Conservation (phyloP, 2,888 invertebrate genomes). For the Ryuthela nishihirai region DNA sequence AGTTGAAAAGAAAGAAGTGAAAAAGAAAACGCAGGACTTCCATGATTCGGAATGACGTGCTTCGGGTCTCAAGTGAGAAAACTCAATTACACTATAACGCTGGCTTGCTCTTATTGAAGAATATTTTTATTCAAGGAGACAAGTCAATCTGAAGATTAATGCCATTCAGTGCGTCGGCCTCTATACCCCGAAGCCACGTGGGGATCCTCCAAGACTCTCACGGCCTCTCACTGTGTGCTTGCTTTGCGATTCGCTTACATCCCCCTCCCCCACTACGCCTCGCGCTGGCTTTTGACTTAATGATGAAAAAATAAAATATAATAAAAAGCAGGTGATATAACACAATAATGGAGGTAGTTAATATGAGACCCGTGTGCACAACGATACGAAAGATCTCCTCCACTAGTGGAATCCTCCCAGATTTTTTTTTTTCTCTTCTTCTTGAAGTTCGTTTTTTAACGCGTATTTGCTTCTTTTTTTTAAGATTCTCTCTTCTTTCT, state of each 20-base stretch:
- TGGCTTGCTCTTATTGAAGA: constrained; percentile 37
- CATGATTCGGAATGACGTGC: constrained; percentile 38
- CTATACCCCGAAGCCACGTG: constrained; percentile 27
- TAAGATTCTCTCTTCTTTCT: too few species aligned
- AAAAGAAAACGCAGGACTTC: constrained; percentile 34
- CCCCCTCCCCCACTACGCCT: constrained; percentile 5
- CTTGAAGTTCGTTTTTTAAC: too few species aligned
- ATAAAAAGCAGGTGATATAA: constrained; percentile 36
- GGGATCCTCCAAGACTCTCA: constrained; percentile 25
- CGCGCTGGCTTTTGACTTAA: constrained; percentile 26
- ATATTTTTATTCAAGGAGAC: constrained; percentile 40
- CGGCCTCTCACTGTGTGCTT: too few species aligned
- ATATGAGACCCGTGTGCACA: constrained; percentile 32
- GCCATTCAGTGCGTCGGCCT: constrained; percentile 26
- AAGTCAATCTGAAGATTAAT: constrained; percentile 40
- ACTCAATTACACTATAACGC: constrained; percentile 39
- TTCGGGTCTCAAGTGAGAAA: constrained; percentile 29
- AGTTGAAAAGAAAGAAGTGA: not conserved
- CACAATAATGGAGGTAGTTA: constrained; percentile 39
- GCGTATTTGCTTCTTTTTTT: too few species aligned
- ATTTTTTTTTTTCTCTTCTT: too few species aligned
- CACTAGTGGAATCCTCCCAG: too few species aligned
- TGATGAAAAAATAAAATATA: constrained; percentile 29
- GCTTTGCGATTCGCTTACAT: too few species aligned
- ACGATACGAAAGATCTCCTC: too few species aligned